A percentile compares a stretch with the other conserved stretches of the same genome.
Evolutionary conservation across 2,113 vertebrate genomes (phyloP).

Genomic region (Ictidomys tridecemlineatus): DNA sequence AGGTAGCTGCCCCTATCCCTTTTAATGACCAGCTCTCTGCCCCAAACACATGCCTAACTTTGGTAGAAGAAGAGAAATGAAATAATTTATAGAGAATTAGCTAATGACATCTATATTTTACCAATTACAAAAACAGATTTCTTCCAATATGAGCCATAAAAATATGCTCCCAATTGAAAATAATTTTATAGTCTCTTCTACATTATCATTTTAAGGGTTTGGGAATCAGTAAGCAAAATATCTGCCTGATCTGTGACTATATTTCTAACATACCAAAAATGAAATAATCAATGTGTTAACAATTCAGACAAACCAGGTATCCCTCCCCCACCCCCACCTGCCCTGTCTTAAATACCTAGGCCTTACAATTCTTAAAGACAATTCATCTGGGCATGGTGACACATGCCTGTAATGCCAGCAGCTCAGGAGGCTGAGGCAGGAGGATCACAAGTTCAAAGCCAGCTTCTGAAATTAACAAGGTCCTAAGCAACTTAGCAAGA

Average conservation of each 20-base stretch:
- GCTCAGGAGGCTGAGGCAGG: too few relatives aligned
- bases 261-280: background rate
- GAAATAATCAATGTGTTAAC: background rate
- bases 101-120: background rate
- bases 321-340: too few relatives aligned
- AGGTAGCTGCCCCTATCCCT: background rate
- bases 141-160: background rate
- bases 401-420: too few relatives aligned
- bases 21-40: background rate
- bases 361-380: background rate
- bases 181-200: conserved; percentile 1
- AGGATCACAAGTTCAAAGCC: too few relatives aligned
- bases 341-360: background rate
- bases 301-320: background rate
- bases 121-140: background rate
- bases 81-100: conserved; percentile 24
- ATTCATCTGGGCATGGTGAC: too few relatives aligned
- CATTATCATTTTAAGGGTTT: background rate
- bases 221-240: background rate
- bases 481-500: too few relatives aligned
- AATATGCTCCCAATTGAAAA: background rate
- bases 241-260: background rate
- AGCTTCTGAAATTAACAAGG: too few relatives aligned
- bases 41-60: background rate
- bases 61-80: background rate